Base-by-base conservation (phyloP, 2,797 vertebrate genomes). In the Acanthurus leucopareius region DNA sequence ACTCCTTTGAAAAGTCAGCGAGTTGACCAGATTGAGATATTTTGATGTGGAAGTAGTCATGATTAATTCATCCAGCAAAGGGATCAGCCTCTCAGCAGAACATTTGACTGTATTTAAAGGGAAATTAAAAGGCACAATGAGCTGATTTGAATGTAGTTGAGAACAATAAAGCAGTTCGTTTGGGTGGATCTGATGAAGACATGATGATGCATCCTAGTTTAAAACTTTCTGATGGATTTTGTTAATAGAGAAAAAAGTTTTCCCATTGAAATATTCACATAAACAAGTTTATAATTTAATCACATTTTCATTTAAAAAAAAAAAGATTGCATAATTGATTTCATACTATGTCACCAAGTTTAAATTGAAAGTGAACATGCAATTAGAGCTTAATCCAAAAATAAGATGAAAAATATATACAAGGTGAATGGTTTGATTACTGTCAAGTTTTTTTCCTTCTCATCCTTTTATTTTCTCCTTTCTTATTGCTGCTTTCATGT, bases 11-110 rank as follows among this genome's bases (percentile, higher is more conserved):
- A 35, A 15, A 73, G 51, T 17, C 58, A 47, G 54, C 42, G 3
- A 52, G 57, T 35, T 16, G 0, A 44, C 14, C 45, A 59, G 62
- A 79, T 72, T 4, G 38, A 69, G 61, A 71, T 54, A 59, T 77
- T 86, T 64, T 61, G 68, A 86, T 74, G 38, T 70, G 75, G 61
- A 80, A 68, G 75, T 25, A 65, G 70, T 89, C 73, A 47, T 69
- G 76, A 89, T 87, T 81, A 10, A 87, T 91, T 86, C 74, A 59
- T 78, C 84, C 49, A 32, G 77, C 45, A 69, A 38, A 67, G 71
- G 62, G 58, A 78, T 87, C 25, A 7, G 62, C 69, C 51, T 69
- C 25, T 6, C 28, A 2, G 38, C 70, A 57, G 60, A 52, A 65
- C 63, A 58, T 88, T 48, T 87, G 85, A 86, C 75, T 66, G 53